Conservation (phyloP, 1,140 invertebrate species). For the Lysiphlebus fabarum region DNA sequence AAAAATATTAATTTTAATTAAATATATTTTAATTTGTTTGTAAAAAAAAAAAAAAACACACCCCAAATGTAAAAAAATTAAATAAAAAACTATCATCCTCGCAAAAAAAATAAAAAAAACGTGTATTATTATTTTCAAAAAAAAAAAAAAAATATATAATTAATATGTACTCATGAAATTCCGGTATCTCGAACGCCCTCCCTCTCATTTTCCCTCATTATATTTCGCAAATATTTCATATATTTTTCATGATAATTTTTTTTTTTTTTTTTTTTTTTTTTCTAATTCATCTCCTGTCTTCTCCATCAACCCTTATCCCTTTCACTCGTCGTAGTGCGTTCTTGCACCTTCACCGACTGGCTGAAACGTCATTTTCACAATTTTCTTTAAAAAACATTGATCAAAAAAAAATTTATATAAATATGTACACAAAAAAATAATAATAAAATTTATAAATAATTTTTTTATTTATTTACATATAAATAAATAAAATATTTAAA, state of each 20-base stretch:
- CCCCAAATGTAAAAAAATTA: no score
- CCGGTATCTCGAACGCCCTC: conserved; percentile 40
- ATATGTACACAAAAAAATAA: no score
- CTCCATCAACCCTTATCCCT: conserved; percentile 30
- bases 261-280: conserved; percentile 15
- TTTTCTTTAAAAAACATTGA: conserved; percentile 34
- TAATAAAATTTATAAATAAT: no score
- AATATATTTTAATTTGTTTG: no score
- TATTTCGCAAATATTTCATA: conserved; percentile 12
- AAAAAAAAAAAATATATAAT: conserved; percentile 23
- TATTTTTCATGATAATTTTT: conserved; percentile 15
- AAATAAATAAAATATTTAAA: no score
- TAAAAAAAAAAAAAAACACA: conserved; percentile 53
- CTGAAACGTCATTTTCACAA: conserved; percentile 51
- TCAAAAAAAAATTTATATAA: no score
- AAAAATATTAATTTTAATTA: no score
- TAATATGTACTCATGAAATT: conserved; percentile 49
- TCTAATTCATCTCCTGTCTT: conserved; percentile 22
- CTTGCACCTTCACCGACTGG: conserved; percentile 50
- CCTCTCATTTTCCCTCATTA: conserved; percentile 37
- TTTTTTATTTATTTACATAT: no score
- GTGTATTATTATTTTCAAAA: conserved; percentile 25
- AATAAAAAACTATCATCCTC: conserved; percentile 37
- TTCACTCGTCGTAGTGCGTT: conserved; percentile 38
- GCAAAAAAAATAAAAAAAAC: conserved; percentile 31